phyloP scores from a whole-genome alignment of 2,113 vertebrate species.

The Ceyx margarethae region DNA sequence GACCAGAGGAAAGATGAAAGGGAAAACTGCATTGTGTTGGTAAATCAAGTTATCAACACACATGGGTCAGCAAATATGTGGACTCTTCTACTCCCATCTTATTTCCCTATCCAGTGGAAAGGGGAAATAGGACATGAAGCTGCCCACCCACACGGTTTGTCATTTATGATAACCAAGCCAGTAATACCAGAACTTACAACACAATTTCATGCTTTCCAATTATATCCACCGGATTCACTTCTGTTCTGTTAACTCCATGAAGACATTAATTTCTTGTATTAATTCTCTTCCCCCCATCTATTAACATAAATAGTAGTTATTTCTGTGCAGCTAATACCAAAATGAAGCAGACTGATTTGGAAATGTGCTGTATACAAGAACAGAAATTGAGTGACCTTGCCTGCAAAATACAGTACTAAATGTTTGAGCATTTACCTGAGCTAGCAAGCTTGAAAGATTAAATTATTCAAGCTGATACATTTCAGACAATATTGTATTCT shows the following conservation, averaged over 20 bases:
- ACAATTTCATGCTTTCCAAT: not conserved
- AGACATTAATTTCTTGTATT: not conserved
- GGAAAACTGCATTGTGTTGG: not conserved
- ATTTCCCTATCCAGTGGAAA: not conserved
- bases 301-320: not conserved
- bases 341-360: not conserved
- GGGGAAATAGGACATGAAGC: not conserved
- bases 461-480: not conserved
- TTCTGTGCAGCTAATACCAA: not conserved
- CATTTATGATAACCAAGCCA: not conserved
- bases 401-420: not conserved
- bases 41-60: not conserved
- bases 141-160: not conserved
- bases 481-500: not conserved
- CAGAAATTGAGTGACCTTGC: not conserved
- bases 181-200: not conserved
- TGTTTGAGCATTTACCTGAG: not conserved
- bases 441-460: not conserved
- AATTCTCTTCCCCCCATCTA: not conserved
- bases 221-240: not conserved
- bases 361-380: not conserved
- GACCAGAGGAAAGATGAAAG: not conserved
- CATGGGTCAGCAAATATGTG: not conserved
- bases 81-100: not conserved
- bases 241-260: not conserved